Percentiles rank a stretch among this genome's conserved stretches.
Conservation (phyloP, 1,140 invertebrate genomes). For the Andricus grossulariae region DNA sequence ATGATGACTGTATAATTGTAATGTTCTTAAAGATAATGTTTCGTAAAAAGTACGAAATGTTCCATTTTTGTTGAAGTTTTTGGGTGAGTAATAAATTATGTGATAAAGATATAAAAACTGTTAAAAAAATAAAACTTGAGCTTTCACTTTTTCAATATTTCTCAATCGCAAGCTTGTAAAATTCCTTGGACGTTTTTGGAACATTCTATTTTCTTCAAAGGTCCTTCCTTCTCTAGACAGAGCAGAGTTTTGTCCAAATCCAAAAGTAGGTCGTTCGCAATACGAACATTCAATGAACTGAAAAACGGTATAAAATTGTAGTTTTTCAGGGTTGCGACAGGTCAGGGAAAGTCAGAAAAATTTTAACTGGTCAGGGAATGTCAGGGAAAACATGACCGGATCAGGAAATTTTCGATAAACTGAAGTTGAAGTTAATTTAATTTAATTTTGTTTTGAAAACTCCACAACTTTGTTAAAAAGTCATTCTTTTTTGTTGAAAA, state of each 20-base stretch:
- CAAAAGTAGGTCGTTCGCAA: constrained; percentile 67
- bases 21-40: not conserved
- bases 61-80: not conserved
- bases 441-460: too few relatives aligned
- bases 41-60: not conserved
- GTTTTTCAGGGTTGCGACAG: too few relatives aligned
- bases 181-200: constrained; percentile 43
- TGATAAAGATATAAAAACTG: not conserved
- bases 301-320: constrained; percentile 42
- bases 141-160: not conserved
- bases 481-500: too few relatives aligned
- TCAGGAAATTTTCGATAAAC: too few relatives aligned
- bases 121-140: not conserved
- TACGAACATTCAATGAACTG: constrained; percentile 62
- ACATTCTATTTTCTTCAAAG: constrained; percentile 13
- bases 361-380: too few relatives aligned
- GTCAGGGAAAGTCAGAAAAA: too few relatives aligned
- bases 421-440: too few relatives aligned
- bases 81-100: not conserved
- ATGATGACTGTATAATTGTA: too few relatives aligned
- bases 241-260: constrained; percentile 64
- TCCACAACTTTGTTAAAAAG: too few relatives aligned
- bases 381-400: too few relatives aligned
- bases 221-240: constrained; percentile 58
- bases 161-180: constrained; percentile 44